Base-by-base conservation (phyloP, 1,140 invertebrate species). In the Homarus americanus region DNA sequence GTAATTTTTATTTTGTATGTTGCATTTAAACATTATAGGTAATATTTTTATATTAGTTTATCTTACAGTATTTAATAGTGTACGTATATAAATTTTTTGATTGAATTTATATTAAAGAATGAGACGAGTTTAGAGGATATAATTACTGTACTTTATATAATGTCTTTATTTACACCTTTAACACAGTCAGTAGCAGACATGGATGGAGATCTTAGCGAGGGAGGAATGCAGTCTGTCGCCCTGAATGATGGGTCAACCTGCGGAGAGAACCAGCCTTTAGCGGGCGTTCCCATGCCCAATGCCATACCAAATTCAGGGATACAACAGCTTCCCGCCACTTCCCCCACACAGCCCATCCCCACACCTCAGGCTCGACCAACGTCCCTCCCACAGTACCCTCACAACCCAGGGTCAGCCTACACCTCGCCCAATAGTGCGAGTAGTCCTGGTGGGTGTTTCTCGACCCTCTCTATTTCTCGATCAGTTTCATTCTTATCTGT, bases 151-250 rank as follows among this genome's bases (percentile, higher is more conserved):
- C n/a, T n/a, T n/a, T n/a, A n/a, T n/a, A n/a, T n/a, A 58, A 58
- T 1, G 63, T 34, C 34, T n/a, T 17, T 20, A 9, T 58, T 5
- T 34, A 24, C 24, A 20, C 17, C 34, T n/a, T 9, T 69, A 40
- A 20, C 76, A 88, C 63, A 69, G 15, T 32, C n/a, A 79, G 78
- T 44, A 58, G 44, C 12, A 44, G 44, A 69, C 58, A 88, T 88
- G 86, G 86, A 88, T 66, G 86, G 86, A 80, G 86, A 88, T 79
- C 86, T 88, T 41, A 88, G 86, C 34, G 86, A 88, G 78, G 86
- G 86, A 79, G 58, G 86, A 36, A 88, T 88, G 86, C 86, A 88
- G 58, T 82, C 38, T 32, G 86, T 88, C n/a, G 86, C 76, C 28
- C 38, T 88, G 12, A 69, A 80, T 88, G 86, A 88, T 17, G 58